Conservation (phyloP, 2,797 vertebrate species). For the Selene dorsalis region DNA sequence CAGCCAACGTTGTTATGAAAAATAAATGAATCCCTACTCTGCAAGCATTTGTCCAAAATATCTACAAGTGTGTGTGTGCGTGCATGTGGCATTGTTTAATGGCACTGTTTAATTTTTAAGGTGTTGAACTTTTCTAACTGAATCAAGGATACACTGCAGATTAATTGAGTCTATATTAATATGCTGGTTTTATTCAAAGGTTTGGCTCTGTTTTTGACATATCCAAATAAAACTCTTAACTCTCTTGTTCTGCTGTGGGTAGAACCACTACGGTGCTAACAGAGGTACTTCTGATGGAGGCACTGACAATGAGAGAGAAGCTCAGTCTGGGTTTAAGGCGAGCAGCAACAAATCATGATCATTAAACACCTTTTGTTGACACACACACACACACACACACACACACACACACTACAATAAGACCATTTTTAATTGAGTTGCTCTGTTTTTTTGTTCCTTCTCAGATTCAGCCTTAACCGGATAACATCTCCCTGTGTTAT, state of each 20-base stretch:
- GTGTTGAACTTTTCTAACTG: constrained; percentile 9
- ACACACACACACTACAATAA: background rate
- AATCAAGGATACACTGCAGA: background rate
- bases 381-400: background rate
- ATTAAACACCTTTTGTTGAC: constrained; percentile 16
- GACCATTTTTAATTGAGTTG: background rate
- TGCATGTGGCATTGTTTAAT: constrained; percentile 25
- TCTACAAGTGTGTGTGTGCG: constrained; percentile 18
- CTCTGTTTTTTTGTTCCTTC: background rate
- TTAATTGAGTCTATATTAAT: background rate
- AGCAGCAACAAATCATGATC: constrained; percentile 2
- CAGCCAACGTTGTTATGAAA: constrained; percentile 15
- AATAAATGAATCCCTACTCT: constrained; percentile 34
- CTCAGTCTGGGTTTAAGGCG: constrained; percentile 28
- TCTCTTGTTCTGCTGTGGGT: background rate
- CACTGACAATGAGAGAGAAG: constrained; percentile 8
- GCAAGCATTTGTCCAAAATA: constrained; percentile 29
- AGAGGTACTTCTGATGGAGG: background rate
- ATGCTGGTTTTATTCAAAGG: background rate
- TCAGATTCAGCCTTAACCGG: too few relatives aligned
- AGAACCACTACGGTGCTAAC: background rate
- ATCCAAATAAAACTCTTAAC: background rate
- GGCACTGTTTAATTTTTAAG: constrained; percentile 30
- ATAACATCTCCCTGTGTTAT: background rate
- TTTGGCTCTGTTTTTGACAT: background rate